Base-by-base conservation (phyloP, 2,797 vertebrate species). In the Falco columbarius region DNA sequence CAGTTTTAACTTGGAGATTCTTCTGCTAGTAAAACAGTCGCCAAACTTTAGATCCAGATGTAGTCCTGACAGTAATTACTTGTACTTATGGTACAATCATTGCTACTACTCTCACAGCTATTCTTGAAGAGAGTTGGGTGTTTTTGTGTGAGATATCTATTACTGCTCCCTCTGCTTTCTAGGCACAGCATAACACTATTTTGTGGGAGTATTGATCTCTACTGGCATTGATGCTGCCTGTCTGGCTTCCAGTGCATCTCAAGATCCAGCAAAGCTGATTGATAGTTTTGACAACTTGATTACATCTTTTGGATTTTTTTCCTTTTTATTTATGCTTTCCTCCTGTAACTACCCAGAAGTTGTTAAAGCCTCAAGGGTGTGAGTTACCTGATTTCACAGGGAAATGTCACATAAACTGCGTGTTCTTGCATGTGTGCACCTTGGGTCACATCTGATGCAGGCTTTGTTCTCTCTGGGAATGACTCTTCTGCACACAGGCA, bases 131-230 rank as follows among this genome's bases (percentile, higher is more conserved):
- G 94, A 89, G 90, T 71, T 81, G 86, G 68, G 47, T 96, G 91
- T 62, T 96, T 97, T 95, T 91, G 92, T 97, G 95, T 91, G 95
- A 73, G 80, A 19, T 92, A 92, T 97, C 81, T 95, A 52, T 97
- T 96, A 91, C 81, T 97, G 94, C 91, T 97, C 94, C 95, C 95
- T 98, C 95, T 97, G 96, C 96, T 97, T 98, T 98, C 83, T 97
- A 96, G 62, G 97, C 97, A 97, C 71, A 97, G 96, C 96, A 96
- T 83, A 96, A 72, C 92, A 71, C 84, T 92, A 7, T 63, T 80
- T 71, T 92, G 97, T 98, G 95, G 96, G 97, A 97, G 95, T 95
- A 95, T 94, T 94, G 85, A 72, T 96, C 93, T 92, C 86, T 82
- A 55, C 92, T 97, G 95, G 95, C 91, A 93, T 92, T 75, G 9